Percentiles rank a stretch among this genome's conserved stretches.
These are phyloP conservation scores for Heliconius nattereri DNA, from an alignment of 1,140 invertebrate genomes.

Conservation along the genomic window DNA sequence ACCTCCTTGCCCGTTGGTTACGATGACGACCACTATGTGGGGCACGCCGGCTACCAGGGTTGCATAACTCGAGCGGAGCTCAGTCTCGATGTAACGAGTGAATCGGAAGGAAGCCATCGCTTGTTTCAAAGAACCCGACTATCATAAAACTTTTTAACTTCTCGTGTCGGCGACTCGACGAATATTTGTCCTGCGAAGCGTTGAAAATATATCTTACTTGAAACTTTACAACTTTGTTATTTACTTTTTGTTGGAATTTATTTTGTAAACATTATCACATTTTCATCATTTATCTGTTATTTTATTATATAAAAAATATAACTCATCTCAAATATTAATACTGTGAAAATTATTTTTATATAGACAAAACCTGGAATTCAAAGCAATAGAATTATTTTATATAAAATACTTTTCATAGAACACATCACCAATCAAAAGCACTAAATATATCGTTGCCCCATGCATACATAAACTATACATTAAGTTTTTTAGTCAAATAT, in stretches of 20 bases:
- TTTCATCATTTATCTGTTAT: no score
- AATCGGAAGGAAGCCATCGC: constrained; percentile 21
- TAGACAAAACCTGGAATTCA: no score
- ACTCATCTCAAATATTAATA: background rate
- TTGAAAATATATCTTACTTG: background rate
- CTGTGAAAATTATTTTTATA: background rate
- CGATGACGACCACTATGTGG: background rate
- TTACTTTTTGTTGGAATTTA: background rate
- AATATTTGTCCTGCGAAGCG: background rate
- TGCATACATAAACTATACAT: no score
- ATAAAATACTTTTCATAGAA: no score
- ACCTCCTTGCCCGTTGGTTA: background rate
- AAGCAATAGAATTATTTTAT: no score
- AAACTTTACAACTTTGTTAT: background rate
- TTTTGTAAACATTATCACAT: no score
- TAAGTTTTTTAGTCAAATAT: no score
- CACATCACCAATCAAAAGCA: no score
- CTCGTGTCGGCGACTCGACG: constrained; percentile 3
- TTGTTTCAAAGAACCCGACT: constrained; percentile 21
- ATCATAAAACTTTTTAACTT: background rate
- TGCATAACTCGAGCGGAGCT: background rate
- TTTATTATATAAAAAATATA: background rate
- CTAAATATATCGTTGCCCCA: no score
- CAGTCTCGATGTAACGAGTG: constrained; percentile 17
- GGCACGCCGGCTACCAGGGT: background rate